Percentiles rank a stretch among this genome's conserved stretches.
Conservation (phyloP, 2,113 vertebrate genomes). For the Cyanoramphus novaezelandiae region DNA sequence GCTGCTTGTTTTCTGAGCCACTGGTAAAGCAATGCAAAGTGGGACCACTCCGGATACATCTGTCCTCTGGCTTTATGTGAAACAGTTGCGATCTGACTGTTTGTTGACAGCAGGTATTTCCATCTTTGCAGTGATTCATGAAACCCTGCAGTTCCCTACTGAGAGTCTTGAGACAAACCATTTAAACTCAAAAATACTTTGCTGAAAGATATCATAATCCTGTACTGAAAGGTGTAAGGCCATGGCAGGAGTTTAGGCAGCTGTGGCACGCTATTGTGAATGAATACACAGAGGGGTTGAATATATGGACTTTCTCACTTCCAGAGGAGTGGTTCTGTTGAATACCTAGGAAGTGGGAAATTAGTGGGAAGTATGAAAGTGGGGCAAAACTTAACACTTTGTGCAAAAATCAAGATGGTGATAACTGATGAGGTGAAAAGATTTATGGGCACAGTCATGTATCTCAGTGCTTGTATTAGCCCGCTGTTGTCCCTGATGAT, state of each 20-base stretch:
- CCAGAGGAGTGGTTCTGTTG: background rate
- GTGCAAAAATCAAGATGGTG: background rate
- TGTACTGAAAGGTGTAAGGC: background rate
- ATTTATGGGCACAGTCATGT: background rate
- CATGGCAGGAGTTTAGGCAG: background rate
- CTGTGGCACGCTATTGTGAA: background rate
- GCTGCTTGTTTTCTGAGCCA: slow-evolving; percentile 9
- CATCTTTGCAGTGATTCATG: background rate
- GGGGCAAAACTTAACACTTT: background rate
- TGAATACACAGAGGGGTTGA: background rate
- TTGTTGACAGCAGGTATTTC: slow-evolving; percentile 42
- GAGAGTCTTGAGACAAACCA: background rate
- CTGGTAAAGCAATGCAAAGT: background rate
- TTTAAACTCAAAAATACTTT: background rate
- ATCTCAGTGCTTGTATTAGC: background rate
- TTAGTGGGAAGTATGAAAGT: background rate
- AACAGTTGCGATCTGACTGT: background rate
- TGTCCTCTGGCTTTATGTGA: slow-evolving; percentile 26
- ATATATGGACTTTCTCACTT: background rate
- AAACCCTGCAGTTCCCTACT: background rate
- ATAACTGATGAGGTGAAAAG: background rate
- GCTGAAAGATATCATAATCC: background rate
- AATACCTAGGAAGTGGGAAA: background rate
- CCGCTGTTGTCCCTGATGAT: background rate
- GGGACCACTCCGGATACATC: background rate